Conservation (phyloP, 1,140 invertebrate species). For the Drosophila ogumai region DNA sequence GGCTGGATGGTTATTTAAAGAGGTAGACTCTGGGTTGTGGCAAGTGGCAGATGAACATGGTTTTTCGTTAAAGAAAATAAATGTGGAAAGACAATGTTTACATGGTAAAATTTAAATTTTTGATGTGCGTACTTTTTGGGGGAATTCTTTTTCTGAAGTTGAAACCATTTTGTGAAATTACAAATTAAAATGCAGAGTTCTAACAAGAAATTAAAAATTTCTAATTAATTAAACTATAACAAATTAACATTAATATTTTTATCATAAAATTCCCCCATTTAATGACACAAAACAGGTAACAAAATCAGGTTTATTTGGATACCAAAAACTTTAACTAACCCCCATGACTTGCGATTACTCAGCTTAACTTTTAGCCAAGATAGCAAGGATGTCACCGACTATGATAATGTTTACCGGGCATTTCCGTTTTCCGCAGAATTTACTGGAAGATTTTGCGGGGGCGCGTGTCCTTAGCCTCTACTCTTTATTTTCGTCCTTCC, state of each 20-base stretch:
- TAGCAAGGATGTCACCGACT: conserved; percentile 32
- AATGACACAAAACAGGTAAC: background rate
- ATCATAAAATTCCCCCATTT: background rate
- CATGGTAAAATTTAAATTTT: background rate
- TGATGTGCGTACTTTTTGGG: background rate
- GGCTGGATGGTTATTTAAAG: conserved; percentile 43
- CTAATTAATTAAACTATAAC: background rate
- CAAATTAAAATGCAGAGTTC: background rate
- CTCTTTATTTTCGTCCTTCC: conserved; percentile 37
- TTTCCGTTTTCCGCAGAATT: conserved; percentile 22
- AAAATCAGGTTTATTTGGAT: background rate
- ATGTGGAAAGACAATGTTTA: background rate
- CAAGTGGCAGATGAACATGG: background rate
- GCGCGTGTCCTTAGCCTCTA: conserved; percentile 10
- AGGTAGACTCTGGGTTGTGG: conserved; percentile 2
- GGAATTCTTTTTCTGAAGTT: background rate
- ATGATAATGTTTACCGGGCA: conserved; percentile 49
- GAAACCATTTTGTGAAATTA: background rate
- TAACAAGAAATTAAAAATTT: too few species aligned
- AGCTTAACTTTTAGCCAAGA: conserved; percentile 6
- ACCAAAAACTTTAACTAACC: background rate
- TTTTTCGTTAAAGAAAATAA: background rate
- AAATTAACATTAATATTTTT: background rate
- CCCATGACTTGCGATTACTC: conserved; percentile 18
- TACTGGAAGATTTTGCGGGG: background rate